Evolutionary conservation across 2,888 invertebrate species (phyloP).

Genomic region (Amblyjoppa fuscipennis): DNA sequence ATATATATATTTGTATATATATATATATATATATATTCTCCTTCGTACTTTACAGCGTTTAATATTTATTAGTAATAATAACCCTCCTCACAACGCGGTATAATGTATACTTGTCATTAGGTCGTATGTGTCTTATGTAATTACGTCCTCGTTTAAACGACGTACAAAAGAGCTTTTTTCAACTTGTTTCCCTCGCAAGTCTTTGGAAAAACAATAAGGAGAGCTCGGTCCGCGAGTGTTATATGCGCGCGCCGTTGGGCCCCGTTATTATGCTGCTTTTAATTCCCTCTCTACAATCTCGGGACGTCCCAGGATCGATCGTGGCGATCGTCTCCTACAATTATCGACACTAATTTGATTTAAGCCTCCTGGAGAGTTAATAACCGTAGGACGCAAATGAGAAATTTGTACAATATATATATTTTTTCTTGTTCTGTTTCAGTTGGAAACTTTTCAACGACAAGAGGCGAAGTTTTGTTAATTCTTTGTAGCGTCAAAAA

Average conservation of each 20-base stretch:
- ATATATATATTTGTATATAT: slow-evolving; percentile 72
- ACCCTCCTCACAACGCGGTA: slow-evolving; percentile 36
- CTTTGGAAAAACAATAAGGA: slow-evolving; percentile 50
- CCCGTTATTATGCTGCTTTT: slow-evolving; percentile 34
- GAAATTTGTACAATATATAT: slow-evolving; percentile 47
- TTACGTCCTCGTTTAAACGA: slow-evolving; percentile 40
- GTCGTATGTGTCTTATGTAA: slow-evolving; percentile 37
- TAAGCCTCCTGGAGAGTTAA: slow-evolving; percentile 39
- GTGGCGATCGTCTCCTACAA: slow-evolving; percentile 10
- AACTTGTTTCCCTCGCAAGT: slow-evolving; percentile 12
- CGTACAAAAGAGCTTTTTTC: slow-evolving; percentile 23
- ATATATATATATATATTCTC: slow-evolving; percentile 34
- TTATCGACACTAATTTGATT: slow-evolving; percentile 47
- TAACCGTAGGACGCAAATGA: slow-evolving; percentile 46
- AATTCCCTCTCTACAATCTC: slow-evolving; percentile 3
- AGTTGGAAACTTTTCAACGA: neutral
- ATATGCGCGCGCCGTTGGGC: slow-evolving; percentile 2
- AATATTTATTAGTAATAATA: slow-evolving; percentile 54
- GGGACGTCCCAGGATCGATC: slow-evolving; percentile 16
- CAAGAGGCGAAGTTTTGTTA: neutral
- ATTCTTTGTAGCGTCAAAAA: neutral
- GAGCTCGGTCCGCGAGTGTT: slow-evolving; percentile 15
- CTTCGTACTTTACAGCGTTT: slow-evolving; percentile 42
- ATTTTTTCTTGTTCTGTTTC: neutral
- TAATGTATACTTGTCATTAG: slow-evolving; percentile 50